A percentile compares a stretch with the other conserved stretches of the same genome.
phyloP scores from a whole-genome alignment of 1,140 invertebrate species.

The Drosophila biarmipes region DNA sequence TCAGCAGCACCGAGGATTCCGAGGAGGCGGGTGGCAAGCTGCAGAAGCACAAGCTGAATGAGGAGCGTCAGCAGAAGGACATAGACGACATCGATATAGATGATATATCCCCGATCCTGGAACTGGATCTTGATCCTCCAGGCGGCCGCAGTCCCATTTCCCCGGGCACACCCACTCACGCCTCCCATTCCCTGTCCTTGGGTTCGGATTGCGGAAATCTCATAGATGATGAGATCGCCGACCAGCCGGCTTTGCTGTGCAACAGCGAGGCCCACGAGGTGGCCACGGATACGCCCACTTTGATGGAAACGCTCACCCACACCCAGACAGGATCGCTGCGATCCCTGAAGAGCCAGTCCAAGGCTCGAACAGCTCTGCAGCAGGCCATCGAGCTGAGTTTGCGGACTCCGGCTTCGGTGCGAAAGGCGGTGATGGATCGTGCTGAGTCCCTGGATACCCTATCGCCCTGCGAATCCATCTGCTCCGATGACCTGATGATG shows the following conservation, averaged over 20 bases:
- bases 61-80: constrained; percentile 80
- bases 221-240: constrained; percentile 95
- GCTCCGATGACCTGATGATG: constrained; percentile 93
- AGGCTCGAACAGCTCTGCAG: constrained; percentile 72
- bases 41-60: constrained; percentile 82
- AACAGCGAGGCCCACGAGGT: constrained; percentile 84
- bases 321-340: constrained; percentile 68
- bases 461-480: constrained; percentile 91
- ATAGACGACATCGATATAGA: constrained; percentile 72
- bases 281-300: constrained; percentile 74
- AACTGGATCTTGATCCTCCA: constrained; percentile 47
- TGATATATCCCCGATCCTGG: constrained; percentile 78
- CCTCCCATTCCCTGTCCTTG: constrained; percentile 90
- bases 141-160: constrained; percentile 85
- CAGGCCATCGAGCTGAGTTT: constrained; percentile 83
- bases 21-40: constrained; percentile 85
- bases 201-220: constrained; percentile 88
- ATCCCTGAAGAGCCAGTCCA: constrained; percentile 77
- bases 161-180: constrained; percentile 91
- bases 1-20: constrained; percentile 89
- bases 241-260: constrained; percentile 93
- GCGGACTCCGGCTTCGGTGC: constrained; percentile 73
- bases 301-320: constrained; percentile 72
- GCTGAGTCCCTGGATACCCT: constrained; percentile 90
- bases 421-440: constrained; percentile 84